These are phyloP conservation scores for Augochlorella aurata DNA, from an alignment of 2,888 invertebrate genomes.

Conservation along the genomic window DNA sequence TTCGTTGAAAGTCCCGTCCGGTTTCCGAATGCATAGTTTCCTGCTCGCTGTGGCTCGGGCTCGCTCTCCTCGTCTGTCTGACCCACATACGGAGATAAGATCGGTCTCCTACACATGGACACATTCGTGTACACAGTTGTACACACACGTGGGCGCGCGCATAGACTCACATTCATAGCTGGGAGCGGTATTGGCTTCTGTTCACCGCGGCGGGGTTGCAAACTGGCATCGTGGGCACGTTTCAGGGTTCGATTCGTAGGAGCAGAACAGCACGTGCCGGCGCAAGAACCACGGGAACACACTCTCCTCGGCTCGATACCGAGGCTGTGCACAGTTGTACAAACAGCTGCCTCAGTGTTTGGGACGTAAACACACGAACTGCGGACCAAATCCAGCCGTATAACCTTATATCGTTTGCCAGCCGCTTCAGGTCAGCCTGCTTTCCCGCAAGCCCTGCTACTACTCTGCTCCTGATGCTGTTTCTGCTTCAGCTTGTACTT, in stretches of 20 bases:
- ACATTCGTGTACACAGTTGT: neutral
- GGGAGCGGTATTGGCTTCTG: neutral
- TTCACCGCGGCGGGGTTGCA: conserved; percentile 10
- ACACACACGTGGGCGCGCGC: neutral
- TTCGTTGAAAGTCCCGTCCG: conserved; percentile 64
- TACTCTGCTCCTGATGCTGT: neutral
- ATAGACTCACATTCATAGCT: neutral
- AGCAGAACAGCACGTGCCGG: conserved; percentile 22
- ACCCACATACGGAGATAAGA: conserved; percentile 76
- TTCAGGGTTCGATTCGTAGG: conserved; percentile 46
- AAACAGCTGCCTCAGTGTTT: conserved; percentile 40
- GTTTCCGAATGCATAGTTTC: conserved; percentile 67
- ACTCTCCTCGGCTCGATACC: conserved; percentile 4
- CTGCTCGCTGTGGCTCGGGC: conserved; percentile 59
- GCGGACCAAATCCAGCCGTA: conserved; percentile 47
- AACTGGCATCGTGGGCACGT: conserved; percentile 32
- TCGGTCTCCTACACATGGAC: conserved; percentile 53
- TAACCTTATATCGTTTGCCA: conserved; percentile 69
- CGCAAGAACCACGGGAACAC: conserved; percentile 18
- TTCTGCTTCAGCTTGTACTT: too few species aligned
- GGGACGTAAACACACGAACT: conserved; percentile 47
- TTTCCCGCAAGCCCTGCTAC: conserved; percentile 36
- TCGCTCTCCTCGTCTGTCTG: conserved; percentile 64
- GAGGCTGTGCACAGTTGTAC: conserved; percentile 26
- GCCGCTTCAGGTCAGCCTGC: conserved; percentile 51